phyloP scores from a whole-genome alignment of 2,797 vertebrate species.

The Vipera latastei region DNA sequence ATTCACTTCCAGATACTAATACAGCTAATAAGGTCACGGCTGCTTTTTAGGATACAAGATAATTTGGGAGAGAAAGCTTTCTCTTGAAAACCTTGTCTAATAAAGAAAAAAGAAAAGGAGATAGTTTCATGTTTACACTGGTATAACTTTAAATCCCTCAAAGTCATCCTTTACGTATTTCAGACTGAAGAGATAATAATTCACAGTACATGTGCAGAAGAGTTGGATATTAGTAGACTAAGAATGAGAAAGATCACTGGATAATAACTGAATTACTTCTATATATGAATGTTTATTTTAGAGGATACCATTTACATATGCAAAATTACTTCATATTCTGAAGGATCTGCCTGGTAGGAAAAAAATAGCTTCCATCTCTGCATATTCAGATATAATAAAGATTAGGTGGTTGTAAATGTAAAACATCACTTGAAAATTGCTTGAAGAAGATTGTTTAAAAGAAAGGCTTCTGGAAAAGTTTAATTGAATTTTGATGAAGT shows the following conservation, averaged over 20 bases:
- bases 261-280: not conserved
- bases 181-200: conserved; percentile 10
- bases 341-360: not conserved
- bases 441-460: not conserved
- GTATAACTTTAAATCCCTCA: conserved; percentile 12
- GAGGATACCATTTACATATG: not conserved
- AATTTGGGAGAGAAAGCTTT: accelerated
- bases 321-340: not conserved
- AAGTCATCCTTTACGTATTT: conserved; percentile 20
- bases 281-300: not conserved
- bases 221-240: not conserved
- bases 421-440: conserved; percentile 35
- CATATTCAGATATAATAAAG: not conserved
- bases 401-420: not conserved
- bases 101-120: not conserved
- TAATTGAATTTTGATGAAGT: not conserved
- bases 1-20: not conserved
- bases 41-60: not conserved
- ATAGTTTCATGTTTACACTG: not conserved
- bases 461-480: not conserved
- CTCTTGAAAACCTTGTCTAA: not conserved
- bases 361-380: not conserved
- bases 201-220: not conserved
- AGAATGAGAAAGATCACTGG: not conserved
- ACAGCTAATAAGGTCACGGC: not conserved